Base-by-base conservation (phyloP, 2,888 invertebrate genomes). In the Eristalis intricaria region DNA sequence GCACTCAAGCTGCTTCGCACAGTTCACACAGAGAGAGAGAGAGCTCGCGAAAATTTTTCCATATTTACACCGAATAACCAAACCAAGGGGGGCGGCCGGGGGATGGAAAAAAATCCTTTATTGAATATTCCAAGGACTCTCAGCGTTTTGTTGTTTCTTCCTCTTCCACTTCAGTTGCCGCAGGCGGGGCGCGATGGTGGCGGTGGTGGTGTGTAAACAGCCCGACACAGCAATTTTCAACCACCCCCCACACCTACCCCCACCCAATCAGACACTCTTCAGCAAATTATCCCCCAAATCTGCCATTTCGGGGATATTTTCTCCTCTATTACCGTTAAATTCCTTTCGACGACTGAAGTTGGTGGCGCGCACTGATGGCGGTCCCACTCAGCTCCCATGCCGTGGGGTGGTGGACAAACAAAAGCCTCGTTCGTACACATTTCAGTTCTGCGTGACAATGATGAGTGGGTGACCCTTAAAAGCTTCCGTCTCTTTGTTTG, bases 401-500 rank as follows among this genome's bases (percentile, higher is more conserved):
- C 15, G 35, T 43, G 35, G 76, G 73, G 63, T 78, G 73, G 63
- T 78, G 13, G 73, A 63, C 35, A 82, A 77, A 77, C 76, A 81
- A 73, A 77, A 43, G 26, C 26, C 60, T 26, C 60, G 23, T 60
- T 60, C 60, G 60, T 71, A 70, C 74, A 76, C 80, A 75, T 71
- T 74, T n/a, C n/a, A n/a, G n/a, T n/a, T 71, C 32, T 78, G 82
- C 85, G 77, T 75, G 82, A 73, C 82, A 78, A 84, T 84, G 87
- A 87, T 87, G 87, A 87, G 87, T 87, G 87, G 50, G 87, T 87
- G 87, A 73, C 87, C 84, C 80, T 84, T 87, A 84, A 87, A 87
- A 87, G 87, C 79, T 80, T 87, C 80, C 84, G 78, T 75, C 65
- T 22, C 19, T 56, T 8, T 56, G n/a, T 60, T 60, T n/a, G 50